Percentiles rank a stretch among this genome's conserved stretches.
Evolutionary conservation across 2,113 vertebrate genomes (phyloP).

Genomic region (Nanorana parkeri): DNA sequence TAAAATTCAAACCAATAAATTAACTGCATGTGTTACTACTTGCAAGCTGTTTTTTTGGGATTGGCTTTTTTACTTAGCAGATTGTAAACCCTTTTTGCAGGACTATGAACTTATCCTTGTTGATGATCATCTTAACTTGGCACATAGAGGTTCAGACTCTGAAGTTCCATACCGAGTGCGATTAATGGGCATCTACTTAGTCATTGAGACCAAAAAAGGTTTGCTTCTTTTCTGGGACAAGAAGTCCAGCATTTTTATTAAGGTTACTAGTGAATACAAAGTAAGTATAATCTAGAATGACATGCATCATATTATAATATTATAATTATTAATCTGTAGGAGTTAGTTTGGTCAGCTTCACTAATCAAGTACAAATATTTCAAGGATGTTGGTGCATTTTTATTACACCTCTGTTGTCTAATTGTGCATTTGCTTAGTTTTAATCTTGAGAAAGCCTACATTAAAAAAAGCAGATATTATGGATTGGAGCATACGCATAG

Average conservation of each 20-base stretch:
- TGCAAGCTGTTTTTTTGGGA: too few species aligned
- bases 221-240: conserved; percentile 86
- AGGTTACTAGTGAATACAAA: conserved; percentile 79
- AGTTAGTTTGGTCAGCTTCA: too few species aligned
- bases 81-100: conserved; percentile 64
- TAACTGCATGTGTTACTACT: neutral
- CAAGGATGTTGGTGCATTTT: neutral
- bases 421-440: too few species aligned
- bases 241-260: conserved; percentile 83
- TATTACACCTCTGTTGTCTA: too few species aligned
- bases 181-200: conserved; percentile 80
- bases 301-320: too few species aligned
- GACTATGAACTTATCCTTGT: conserved; percentile 78
- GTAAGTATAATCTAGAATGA: conserved; percentile 62
- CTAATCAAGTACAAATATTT: neutral
- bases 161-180: conserved; percentile 73
- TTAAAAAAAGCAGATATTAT: too few species aligned
- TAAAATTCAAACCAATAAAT: neutral
- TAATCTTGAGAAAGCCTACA: too few species aligned
- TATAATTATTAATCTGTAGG: too few species aligned
- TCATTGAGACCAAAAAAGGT: conserved; percentile 77
- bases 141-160: conserved; percentile 64
- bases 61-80: neutral
- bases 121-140: conserved; percentile 72
- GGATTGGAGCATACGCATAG: too few species aligned